Evolutionary conservation across 2,113 vertebrate genomes (phyloP).

Genomic region (Periophthalmus modestus): DNA sequence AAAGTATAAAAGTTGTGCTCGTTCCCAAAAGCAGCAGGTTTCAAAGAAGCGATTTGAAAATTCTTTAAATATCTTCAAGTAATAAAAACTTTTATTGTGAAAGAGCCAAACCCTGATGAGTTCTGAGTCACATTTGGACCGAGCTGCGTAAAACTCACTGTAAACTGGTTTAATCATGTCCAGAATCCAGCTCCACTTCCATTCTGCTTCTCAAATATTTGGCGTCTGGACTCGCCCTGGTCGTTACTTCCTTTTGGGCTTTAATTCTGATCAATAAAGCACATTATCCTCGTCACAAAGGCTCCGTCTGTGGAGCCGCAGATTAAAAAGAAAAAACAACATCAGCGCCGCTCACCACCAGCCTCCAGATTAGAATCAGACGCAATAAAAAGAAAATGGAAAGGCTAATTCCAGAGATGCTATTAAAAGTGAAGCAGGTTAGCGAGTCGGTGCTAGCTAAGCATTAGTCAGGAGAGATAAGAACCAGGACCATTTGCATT

Average conservation of each 20-base stretch:
- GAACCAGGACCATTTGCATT: constrained; percentile 13
- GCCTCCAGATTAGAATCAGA: constrained; percentile 33
- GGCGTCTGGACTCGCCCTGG: constrained; percentile 14
- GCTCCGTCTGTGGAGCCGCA: not conserved
- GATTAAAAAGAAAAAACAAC: constrained; percentile 33
- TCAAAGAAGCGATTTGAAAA: too few species aligned
- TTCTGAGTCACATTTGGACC: too few species aligned
- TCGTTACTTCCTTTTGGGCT: constrained; percentile 23
- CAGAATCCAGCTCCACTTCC: not conserved
- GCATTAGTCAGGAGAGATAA: constrained; percentile 32
- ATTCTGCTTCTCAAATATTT: constrained; percentile 8
- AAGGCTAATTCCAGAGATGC: constrained; percentile 4
- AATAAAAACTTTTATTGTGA: not conserved
- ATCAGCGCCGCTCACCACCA: not conserved
- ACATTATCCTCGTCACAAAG: constrained; percentile 42
- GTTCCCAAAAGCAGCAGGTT: too few species aligned
- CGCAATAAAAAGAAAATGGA: constrained; percentile 20
- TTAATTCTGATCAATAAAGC: constrained; percentile 41
- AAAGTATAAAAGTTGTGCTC: too few species aligned
- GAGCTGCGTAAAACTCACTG: too few species aligned
- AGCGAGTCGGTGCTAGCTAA: not conserved
- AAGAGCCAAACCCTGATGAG: not conserved
- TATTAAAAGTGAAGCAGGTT: constrained; percentile 12
- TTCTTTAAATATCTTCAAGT: too few species aligned
- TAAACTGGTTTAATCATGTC: not conserved